These are phyloP conservation scores for Rhincodon typus DNA, from an alignment of 2,797 vertebrate species.

Conservation along the genomic window DNA sequence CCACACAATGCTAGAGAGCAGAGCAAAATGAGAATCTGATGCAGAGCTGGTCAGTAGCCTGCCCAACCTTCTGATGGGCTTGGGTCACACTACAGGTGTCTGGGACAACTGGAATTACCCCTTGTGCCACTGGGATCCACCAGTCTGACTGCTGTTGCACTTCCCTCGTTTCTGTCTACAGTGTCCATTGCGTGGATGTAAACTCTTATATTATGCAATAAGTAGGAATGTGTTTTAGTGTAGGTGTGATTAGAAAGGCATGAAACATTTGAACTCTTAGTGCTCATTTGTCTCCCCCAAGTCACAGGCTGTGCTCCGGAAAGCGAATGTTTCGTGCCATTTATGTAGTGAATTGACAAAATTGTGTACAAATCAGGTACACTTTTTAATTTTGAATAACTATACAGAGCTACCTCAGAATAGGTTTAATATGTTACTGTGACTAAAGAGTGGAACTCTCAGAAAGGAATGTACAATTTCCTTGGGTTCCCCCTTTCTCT, in stretches of 20 bases:
- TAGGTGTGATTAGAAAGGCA: constrained; percentile 5
- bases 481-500: background rate
- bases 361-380: background rate
- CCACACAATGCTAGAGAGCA: background rate
- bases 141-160: constrained; percentile 21
- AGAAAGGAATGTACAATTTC: constrained; percentile 22
- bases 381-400: constrained; percentile 28
- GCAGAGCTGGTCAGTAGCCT: background rate
- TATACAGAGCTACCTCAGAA: constrained; percentile 37
- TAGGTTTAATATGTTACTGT: constrained; percentile 31
- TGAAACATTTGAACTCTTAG: constrained; percentile 29
- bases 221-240: constrained; percentile 20
- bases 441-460: constrained; percentile 8
- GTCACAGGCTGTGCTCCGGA: constrained; percentile 20
- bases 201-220: constrained; percentile 34
- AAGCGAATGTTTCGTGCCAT: constrained; percentile 22
- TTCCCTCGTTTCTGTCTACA: constrained; percentile 15
- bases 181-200: background rate
- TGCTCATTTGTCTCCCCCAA: background rate
- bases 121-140: background rate
- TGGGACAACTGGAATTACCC: background rate
- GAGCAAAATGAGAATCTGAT: background rate
- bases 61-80: background rate
- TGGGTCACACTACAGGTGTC: background rate
- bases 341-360: constrained; percentile 22